These are phyloP conservation scores for Microchrysa polita DNA, from an alignment of 2,888 invertebrate genomes.

Conservation along the genomic window DNA sequence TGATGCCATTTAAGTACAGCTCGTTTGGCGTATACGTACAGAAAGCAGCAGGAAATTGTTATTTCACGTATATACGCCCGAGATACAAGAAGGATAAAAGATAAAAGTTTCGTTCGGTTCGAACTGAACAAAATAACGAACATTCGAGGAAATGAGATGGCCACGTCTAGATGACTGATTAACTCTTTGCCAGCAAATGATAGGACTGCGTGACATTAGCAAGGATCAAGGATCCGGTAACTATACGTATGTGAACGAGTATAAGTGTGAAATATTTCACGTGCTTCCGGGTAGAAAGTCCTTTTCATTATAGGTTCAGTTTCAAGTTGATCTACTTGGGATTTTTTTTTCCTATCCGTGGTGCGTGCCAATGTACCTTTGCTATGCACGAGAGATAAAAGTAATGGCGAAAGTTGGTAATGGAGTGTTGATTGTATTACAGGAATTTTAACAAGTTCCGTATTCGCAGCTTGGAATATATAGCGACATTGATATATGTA, in stretches of 20 bases:
- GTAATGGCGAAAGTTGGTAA: constrained; percentile 42
- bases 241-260: not conserved
- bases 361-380: not conserved
- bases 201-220: constrained; percentile 2
- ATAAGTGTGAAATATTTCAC: not conserved
- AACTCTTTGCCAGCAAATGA: constrained; percentile 21
- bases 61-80: too few species aligned
- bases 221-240: too few species aligned
- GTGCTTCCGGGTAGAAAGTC: constrained; percentile 8
- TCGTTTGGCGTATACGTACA: not conserved
- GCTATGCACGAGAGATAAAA: constrained; percentile 41
- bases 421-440: constrained; percentile 43
- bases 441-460: constrained; percentile 41
- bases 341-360: not conserved
- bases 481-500: not conserved
- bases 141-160: not conserved
- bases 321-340: not conserved
- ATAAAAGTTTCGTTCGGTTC: not conserved
- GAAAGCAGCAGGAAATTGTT: constrained; percentile 23
- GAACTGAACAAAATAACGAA: not conserved
- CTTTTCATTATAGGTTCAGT: not conserved
- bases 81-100: not conserved
- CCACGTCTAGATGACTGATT: constrained; percentile 13
- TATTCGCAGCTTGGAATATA: constrained; percentile 16
- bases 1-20: constrained; percentile 14